These are phyloP conservation scores for Sinopyrophorus schimmeli DNA, from an alignment of 2,888 invertebrate genomes.

Conservation along the genomic window DNA sequence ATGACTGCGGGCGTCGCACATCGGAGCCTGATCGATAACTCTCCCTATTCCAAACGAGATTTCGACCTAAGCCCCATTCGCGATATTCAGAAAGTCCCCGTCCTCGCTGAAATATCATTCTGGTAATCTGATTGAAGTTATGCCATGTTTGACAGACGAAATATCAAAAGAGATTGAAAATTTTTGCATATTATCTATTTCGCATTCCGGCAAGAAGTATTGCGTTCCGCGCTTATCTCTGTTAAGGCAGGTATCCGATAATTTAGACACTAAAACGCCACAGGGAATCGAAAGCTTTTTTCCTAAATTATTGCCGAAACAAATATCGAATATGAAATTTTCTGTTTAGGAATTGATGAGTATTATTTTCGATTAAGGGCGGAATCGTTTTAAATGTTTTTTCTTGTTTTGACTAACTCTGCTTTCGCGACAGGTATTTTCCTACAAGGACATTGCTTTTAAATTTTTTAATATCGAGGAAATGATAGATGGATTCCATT, in stretches of 20 bases:
- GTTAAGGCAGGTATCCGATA: conserved; percentile 10
- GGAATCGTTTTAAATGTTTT: conserved; percentile 11
- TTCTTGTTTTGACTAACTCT: conserved; percentile 3
- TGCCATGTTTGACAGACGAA: conserved; percentile 33
- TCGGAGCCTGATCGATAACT: conserved; percentile 50
- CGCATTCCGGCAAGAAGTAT: conserved; percentile 29
- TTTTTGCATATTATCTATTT: conserved; percentile 31
- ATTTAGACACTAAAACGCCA: conserved; percentile 27
- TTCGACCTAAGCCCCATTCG: conserved; percentile 45
- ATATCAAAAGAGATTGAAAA: conserved; percentile 33
- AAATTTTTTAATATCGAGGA: too few relatives aligned
- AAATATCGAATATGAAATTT: conserved; percentile 18
- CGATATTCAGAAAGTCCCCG: conserved; percentile 38
- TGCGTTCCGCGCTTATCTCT: conserved; percentile 25
- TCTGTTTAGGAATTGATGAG: conserved; percentile 4
- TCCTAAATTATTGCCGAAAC: conserved; percentile 7
- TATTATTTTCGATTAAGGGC: not conserved
- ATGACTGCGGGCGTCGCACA: conserved; percentile 52
- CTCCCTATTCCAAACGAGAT: conserved; percentile 49
- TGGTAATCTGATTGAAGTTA: conserved; percentile 43
- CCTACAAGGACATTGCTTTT: too few relatives aligned
- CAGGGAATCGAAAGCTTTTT: conserved; percentile 18
- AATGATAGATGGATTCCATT: too few relatives aligned
- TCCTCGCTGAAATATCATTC: conserved; percentile 42
- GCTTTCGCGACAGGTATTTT: too few relatives aligned